phyloP scores from a whole-genome alignment of 2,797 vertebrate species.

The Enteromius paludinosus region DNA sequence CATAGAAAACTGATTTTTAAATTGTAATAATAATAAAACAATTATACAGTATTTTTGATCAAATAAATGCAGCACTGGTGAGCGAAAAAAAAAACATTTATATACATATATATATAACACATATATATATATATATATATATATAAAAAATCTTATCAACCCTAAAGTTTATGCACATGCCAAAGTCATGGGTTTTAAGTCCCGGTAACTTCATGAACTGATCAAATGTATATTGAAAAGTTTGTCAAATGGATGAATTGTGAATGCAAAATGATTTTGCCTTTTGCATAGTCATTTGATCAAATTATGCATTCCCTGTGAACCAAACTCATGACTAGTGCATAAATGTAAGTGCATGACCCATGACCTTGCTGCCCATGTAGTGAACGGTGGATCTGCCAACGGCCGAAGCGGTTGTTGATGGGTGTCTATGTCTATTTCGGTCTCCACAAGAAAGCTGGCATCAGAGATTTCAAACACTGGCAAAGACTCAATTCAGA shows the following conservation, averaged over 20 bases:
- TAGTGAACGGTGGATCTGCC: background rate
- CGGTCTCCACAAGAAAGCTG: background rate
- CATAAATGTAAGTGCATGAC: background rate
- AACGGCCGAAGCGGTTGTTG: background rate
- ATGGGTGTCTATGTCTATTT: slow-evolving; percentile 6
- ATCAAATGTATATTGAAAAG: background rate
- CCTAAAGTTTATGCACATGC: background rate
- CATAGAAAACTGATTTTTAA: too few relatives aligned
- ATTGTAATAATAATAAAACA: too few relatives aligned
- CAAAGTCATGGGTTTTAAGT: background rate
- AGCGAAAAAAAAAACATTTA: too few relatives aligned
- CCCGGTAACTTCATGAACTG: background rate
- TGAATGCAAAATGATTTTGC: background rate
- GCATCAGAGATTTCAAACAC: slow-evolving; percentile 18
- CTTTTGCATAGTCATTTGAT: background rate
- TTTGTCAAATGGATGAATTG: background rate
- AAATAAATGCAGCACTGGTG: too few relatives aligned
- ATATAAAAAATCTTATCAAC: too few relatives aligned
- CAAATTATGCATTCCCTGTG: background rate
- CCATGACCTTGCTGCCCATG: background rate
- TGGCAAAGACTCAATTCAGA: slow-evolving; percentile 18
- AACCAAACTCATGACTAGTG: background rate
- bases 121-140: too few relatives aligned
- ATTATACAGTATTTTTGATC: too few relatives aligned
- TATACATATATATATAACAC: too few relatives aligned